These are phyloP conservation scores for Salminus brasiliensis DNA, from an alignment of 2,113 vertebrate species.

Conservation along the genomic window DNA sequence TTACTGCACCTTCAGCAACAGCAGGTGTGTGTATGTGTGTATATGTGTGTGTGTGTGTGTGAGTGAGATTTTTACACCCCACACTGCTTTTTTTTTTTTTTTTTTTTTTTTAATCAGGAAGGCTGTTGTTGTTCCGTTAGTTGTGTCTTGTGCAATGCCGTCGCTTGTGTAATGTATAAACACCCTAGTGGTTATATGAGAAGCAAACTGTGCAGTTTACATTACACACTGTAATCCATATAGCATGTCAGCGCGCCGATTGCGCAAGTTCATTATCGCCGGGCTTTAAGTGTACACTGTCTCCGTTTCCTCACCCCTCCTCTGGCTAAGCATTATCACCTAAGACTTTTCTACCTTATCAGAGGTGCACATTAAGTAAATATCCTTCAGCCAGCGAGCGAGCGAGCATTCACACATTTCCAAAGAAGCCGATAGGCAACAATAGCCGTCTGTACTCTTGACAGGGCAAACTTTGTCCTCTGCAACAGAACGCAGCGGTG, in stretches of 20 bases:
- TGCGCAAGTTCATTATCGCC: constrained; percentile 24
- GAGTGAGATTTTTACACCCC: no score
- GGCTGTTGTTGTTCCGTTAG: constrained; percentile 40
- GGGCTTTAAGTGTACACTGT: background rate
- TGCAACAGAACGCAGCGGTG: background rate
- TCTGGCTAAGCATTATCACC: constrained; percentile 27
- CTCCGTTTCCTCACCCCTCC: constrained; percentile 36
- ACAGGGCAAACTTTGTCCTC: background rate
- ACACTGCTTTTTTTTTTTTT: constrained; percentile 4
- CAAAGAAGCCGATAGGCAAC: background rate
- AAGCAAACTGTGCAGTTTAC: constrained; percentile 37
- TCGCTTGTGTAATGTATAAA: constrained; percentile 46
- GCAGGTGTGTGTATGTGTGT: constrained; percentile 79
- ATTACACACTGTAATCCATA: constrained; percentile 23
- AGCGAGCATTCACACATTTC: constrained; percentile 1
- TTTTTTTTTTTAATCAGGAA: constrained; percentile 38
- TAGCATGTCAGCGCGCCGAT: background rate
- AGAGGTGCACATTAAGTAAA: constrained; percentile 23
- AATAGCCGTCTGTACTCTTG: background rate
- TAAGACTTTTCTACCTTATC: constrained; percentile 24
- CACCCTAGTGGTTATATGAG: constrained; percentile 29
- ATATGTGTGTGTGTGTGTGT: background rate
- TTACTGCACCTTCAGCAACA: constrained; percentile 98
- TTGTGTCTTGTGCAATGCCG: constrained; percentile 49
- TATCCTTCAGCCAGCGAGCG: constrained; percentile 21